Evolutionary conservation across 2,113 vertebrate species (phyloP), one percentile per base, ranked within the genome.

Genomic region (Micromys minutus): DNA sequence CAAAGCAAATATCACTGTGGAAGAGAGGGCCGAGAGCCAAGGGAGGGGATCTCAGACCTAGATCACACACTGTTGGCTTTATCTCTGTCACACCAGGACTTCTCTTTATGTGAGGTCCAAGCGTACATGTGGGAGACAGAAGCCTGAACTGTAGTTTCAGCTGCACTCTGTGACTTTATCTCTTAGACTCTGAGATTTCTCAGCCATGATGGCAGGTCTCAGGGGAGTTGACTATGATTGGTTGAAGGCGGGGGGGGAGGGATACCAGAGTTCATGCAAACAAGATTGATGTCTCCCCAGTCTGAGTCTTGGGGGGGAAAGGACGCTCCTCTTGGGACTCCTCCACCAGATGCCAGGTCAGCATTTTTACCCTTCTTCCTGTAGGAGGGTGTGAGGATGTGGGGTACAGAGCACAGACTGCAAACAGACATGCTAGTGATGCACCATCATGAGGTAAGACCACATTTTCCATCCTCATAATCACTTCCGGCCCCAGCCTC

Each of bases 1-100:
- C 96, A 0, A 99, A 99, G 0, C 97, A 93, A 87, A 99, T 98
- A 55, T 99, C 98, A 0, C 99, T 99, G 98, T 0, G 0, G 91
- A 45, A 75, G 86, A 98, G 47, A 95, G 10, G 31, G 93, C 67
- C 97, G 16, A 63, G 45, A 81, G 55, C 61, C n/a, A 72, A 36
- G 7, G 83, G 93, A 22, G 92, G 63, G 80, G 89, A 59, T 61
- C 76, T 45, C 31, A 61, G 55, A 36, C 42, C 84, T n/a, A 39
- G 36, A 55, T 42, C 29, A 31, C 39, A 31, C 39, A 59, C 24
- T 76, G 50, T 87, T 57, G 63, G 52, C 47, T 91, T 86, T 52
- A 16, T n/a, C 57, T 76, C 71, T 47, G 52, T 39, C 61, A 84
- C 52, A 55, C 31, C 75, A 55, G 42, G 79, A 57, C 67, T 94